phyloP scores from a whole-genome alignment of 2,113 vertebrate species.

The Grus americana region DNA sequence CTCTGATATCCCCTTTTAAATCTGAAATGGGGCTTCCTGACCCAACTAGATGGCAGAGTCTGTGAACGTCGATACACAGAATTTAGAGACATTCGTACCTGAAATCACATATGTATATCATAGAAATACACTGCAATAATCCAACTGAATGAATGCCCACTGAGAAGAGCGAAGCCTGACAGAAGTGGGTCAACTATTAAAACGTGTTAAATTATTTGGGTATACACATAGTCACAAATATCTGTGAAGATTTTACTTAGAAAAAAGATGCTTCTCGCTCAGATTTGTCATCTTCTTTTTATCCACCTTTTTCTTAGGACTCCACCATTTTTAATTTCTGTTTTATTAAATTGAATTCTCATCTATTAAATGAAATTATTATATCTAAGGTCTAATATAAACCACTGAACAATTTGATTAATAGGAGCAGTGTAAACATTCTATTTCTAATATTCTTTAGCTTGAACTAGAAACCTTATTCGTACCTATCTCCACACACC shows the following conservation, averaged over 20 bases:
- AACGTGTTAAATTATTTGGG: background rate
- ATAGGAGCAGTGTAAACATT: background rate
- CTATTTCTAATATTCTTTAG: background rate
- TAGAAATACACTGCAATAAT: background rate
- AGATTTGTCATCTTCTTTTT: background rate
- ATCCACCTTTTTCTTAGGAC: background rate
- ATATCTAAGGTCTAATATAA: background rate
- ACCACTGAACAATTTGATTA: background rate
- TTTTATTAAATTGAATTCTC: background rate
- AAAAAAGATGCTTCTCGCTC: background rate
- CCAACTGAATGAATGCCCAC: background rate
- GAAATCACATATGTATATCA: background rate
- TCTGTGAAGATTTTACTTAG: background rate
- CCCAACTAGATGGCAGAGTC: background rate
- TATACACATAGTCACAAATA: background rate
- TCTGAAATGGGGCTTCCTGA: background rate
- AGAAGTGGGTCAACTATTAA: background rate
- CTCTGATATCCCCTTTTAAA: background rate
- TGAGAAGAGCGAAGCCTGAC: background rate
- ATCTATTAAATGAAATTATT: background rate
- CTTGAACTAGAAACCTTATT: background rate
- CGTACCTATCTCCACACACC: background rate
- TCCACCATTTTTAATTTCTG: background rate
- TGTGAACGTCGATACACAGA: fast-evolving
- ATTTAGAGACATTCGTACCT: background rate